A percentile compares a stretch with the other conserved stretches of the same genome.
phyloP scores from a whole-genome alignment of 2,888 invertebrate genomes.

The Caenorhabditis afra region DNA sequence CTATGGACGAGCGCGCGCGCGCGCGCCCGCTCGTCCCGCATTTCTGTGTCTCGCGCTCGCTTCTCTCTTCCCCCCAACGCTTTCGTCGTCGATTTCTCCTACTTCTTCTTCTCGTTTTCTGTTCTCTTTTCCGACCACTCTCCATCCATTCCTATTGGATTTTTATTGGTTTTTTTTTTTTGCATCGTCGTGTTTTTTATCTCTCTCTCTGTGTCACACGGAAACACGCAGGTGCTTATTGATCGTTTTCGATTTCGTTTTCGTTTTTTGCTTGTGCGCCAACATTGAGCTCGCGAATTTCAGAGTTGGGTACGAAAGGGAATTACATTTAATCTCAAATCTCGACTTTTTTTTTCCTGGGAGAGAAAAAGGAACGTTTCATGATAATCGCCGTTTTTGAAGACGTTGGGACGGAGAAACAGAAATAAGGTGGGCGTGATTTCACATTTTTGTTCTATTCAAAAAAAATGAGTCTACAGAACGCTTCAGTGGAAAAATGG shows the following conservation, averaged over 20 bases:
- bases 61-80: conserved; percentile 20
- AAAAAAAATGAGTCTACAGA: too few relatives aligned
- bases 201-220: not conserved
- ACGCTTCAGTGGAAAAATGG: conserved; percentile 84
- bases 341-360: too few relatives aligned
- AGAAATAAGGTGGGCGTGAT: too few relatives aligned
- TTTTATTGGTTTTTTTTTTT: too few relatives aligned
- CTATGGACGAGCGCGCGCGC: not conserved
- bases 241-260: conserved; percentile 15
- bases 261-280: conserved; percentile 2
- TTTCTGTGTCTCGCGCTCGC: not conserved
- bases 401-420: too few relatives aligned
- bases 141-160: too few relatives aligned
- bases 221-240: not conserved
- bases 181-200: conserved; percentile 6
- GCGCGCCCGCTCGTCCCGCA: not conserved
- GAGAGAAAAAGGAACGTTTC: too few relatives aligned
- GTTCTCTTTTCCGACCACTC: not conserved
- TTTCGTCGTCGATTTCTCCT: not conserved
- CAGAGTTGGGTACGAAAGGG: too few relatives aligned
- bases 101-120: not conserved
- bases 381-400: too few relatives aligned
- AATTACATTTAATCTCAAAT: too few relatives aligned
- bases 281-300: too few relatives aligned
- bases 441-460: too few relatives aligned